phyloP scores from a whole-genome alignment of 1,140 invertebrate genomes.

The Holotrichia oblita region DNA sequence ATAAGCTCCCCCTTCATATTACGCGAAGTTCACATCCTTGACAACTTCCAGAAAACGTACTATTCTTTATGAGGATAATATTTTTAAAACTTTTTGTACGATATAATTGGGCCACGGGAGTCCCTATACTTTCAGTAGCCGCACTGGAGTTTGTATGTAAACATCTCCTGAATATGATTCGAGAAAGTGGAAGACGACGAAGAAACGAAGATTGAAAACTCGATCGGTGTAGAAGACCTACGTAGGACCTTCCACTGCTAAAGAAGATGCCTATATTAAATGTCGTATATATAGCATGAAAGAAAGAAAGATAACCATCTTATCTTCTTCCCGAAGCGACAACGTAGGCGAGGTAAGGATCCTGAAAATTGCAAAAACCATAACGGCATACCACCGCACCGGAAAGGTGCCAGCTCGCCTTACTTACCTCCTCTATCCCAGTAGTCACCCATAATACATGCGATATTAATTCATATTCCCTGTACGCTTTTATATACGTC shows the following conservation, averaged over 20 bases:
- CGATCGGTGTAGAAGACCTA: background rate
- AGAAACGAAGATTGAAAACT: background rate
- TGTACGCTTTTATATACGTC: background rate
- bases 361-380: conserved; percentile 36
- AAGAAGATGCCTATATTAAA: no score
- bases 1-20: background rate
- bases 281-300: conserved; percentile 20
- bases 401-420: background rate
- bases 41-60: background rate
- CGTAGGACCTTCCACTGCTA: no score
- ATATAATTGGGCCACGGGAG: conserved; percentile 4
- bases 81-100: background rate
- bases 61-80: background rate
- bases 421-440: background rate
- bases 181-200: background rate
- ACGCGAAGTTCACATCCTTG: background rate
- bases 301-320: conserved; percentile 29
- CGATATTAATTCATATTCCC: conserved; percentile 29
- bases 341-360: background rate
- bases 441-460: background rate
- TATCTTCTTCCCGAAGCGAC: background rate
- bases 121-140: background rate
- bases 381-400: conserved; percentile 31
- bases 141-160: no score
- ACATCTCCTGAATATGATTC: no score